These are phyloP conservation scores for Monopterus albus DNA, from an alignment of 2,113 vertebrate species.

Conservation along the genomic window DNA sequence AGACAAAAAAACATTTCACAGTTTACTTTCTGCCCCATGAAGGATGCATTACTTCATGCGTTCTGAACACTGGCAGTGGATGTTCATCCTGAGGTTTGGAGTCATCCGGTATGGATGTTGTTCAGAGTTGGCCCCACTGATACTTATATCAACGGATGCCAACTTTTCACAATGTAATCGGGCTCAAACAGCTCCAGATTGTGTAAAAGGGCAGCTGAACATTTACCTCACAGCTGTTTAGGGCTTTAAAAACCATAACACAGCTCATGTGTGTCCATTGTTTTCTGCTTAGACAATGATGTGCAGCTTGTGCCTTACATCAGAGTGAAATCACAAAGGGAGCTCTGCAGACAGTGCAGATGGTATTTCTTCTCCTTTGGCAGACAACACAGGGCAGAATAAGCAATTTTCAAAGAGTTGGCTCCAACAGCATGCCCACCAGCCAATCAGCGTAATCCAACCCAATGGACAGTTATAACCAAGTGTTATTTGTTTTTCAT, in stretches of 20 bases:
- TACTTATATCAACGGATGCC: background rate
- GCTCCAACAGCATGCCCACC: background rate
- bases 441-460: slow-evolving; percentile 51
- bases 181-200: slow-evolving; percentile 1
- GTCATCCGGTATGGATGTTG: too few relatives aligned
- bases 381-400: slow-evolving; percentile 47
- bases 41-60: too few relatives aligned
- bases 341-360: slow-evolving; percentile 59
- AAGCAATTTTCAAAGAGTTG: slow-evolving; percentile 47
- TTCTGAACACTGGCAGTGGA: background rate
- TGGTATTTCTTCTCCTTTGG: slow-evolving; percentile 57
- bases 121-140: background rate
- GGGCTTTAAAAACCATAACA: slow-evolving; percentile 45
- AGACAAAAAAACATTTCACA: too few relatives aligned
- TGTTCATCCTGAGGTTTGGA: background rate
- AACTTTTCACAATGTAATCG: slow-evolving; percentile 5
- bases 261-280: slow-evolving; percentile 19
- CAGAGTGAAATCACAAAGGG: slow-evolving; percentile 42
- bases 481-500: slow-evolving; percentile 64
- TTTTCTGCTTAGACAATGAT: slow-evolving; percentile 42
- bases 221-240: slow-evolving; percentile 28
- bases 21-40: too few relatives aligned
- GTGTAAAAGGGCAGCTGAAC: slow-evolving; percentile 1
- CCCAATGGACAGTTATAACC: slow-evolving; percentile 37
- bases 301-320: slow-evolving; percentile 44